Evolutionary conservation across 2,888 invertebrate genomes (phyloP).

Genomic region (Zele albiditarsus): DNA sequence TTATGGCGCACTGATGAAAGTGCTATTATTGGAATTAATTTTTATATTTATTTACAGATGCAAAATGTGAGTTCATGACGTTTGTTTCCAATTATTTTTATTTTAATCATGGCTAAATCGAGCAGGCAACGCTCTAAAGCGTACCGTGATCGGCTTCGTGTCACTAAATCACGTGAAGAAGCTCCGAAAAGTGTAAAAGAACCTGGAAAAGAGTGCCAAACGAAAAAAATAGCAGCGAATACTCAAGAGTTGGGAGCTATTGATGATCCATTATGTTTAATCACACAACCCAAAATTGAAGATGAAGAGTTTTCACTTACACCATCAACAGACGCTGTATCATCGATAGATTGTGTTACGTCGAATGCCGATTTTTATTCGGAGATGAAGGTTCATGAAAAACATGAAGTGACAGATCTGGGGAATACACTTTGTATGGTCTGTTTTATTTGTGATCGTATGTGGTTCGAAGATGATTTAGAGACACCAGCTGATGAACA

Average conservation of each 20-base stretch:
- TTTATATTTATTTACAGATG: no score
- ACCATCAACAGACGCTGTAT: not conserved
- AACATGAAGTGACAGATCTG: not conserved
- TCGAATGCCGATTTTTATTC: conserved; percentile 5
- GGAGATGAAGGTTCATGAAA: not conserved
- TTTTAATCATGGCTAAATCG: not conserved
- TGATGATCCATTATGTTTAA: not conserved
- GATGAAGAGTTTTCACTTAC: not conserved
- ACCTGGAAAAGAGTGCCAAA: not conserved
- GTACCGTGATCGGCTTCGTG: not conserved
- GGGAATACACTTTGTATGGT: conserved; percentile 42
- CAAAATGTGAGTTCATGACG: no score
- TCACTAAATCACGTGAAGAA: not conserved
- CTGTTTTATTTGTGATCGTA: conserved; percentile 65
- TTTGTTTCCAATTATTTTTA: not conserved
- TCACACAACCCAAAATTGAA: not conserved
- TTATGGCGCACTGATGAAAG: no score
- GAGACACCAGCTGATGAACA: not conserved
- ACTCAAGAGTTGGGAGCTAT: not conserved
- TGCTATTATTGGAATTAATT: no score
- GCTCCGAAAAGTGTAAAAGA: not conserved
- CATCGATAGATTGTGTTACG: not conserved
- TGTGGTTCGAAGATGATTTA: conserved; percentile 65
- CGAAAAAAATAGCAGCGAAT: not conserved
- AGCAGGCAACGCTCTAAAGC: not conserved